Evolutionary conservation across 2,113 vertebrate species (phyloP).

Genomic region (Nematolebias whitei): DNA sequence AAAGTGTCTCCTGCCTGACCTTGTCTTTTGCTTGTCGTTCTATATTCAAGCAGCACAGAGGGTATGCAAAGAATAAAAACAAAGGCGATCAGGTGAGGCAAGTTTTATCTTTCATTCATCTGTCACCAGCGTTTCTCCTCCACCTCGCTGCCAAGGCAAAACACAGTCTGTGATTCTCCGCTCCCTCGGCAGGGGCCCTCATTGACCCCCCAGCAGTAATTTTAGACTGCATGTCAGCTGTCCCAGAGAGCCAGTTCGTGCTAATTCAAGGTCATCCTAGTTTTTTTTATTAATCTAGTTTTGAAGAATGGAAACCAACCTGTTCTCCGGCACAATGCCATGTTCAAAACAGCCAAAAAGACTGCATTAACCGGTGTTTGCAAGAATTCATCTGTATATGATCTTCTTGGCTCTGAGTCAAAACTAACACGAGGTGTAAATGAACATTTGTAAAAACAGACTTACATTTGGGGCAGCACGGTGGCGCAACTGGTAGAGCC

Average conservation of each 20-base stretch:
- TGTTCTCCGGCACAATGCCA: conserved; percentile 56
- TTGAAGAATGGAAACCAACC: conserved; percentile 55
- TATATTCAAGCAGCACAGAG: conserved; percentile 20
- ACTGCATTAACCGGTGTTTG: conserved; percentile 36
- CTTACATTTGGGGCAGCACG: no score
- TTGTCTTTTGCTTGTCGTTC: conserved; percentile 42
- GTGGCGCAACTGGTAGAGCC: no score
- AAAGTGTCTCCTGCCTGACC: conserved; percentile 37
- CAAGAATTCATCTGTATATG: conserved; percentile 35
- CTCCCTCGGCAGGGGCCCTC: conserved; percentile 68
- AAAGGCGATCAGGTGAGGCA: conserved; percentile 11
- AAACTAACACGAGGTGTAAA: no score
- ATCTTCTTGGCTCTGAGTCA: conserved; percentile 22
- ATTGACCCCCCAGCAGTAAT: conserved; percentile 80
- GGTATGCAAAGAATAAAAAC: conserved; percentile 28
- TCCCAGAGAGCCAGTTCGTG: conserved; percentile 64
- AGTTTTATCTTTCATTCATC: conserved; percentile 62
- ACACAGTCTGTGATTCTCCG: conserved; percentile 60
- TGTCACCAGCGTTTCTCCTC: conserved; percentile 69
- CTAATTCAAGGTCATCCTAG: conserved; percentile 78
- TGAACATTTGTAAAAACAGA: no score
- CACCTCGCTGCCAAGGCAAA: conserved; percentile 61
- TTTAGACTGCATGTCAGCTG: conserved; percentile 77
- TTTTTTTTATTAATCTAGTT: conserved; percentile 72
- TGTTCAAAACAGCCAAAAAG: conserved; percentile 31